Conservation (phyloP, 2,888 invertebrate genomes). For the Hymenopus coronatus region DNA sequence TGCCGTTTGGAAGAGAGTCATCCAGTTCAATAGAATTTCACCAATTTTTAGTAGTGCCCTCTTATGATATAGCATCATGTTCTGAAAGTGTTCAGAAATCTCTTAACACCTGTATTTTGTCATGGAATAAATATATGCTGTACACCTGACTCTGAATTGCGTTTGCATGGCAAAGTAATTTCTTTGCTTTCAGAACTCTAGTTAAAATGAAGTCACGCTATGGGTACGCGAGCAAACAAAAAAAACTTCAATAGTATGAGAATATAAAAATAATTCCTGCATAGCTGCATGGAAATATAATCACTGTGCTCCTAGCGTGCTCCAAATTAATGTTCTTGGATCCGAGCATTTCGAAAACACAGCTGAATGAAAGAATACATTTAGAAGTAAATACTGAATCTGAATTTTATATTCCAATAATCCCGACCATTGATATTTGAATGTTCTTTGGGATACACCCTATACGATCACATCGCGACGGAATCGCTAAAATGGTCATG, state of each 20-base stretch:
- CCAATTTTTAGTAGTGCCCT: too few relatives aligned
- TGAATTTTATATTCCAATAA: background rate
- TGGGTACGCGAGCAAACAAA: too few relatives aligned
- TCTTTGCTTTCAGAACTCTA: too few relatives aligned
- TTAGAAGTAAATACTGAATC: background rate
- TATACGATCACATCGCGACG: background rate
- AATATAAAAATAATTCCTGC: background rate
- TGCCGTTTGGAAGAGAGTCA: too few relatives aligned
- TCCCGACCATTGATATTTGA: background rate
- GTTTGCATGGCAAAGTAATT: too few relatives aligned
- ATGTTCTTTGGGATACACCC: background rate
- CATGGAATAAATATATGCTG: too few relatives aligned
- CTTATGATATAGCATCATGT: too few relatives aligned
- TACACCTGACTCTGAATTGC: too few relatives aligned
- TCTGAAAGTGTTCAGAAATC: too few relatives aligned
- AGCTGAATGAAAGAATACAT: background rate
- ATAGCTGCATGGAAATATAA: background rate
- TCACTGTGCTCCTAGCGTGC: background rate
- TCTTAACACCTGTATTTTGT: too few relatives aligned
- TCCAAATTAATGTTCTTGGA: background rate
- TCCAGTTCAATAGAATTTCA: too few relatives aligned
- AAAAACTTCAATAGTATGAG: background rate
- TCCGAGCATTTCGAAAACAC: background rate
- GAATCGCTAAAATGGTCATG: background rate
- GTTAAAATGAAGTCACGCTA: too few relatives aligned